Evolutionary conservation across 2,797 vertebrate genomes (phyloP).

Genomic region (Notamacropus eugenii): DNA sequence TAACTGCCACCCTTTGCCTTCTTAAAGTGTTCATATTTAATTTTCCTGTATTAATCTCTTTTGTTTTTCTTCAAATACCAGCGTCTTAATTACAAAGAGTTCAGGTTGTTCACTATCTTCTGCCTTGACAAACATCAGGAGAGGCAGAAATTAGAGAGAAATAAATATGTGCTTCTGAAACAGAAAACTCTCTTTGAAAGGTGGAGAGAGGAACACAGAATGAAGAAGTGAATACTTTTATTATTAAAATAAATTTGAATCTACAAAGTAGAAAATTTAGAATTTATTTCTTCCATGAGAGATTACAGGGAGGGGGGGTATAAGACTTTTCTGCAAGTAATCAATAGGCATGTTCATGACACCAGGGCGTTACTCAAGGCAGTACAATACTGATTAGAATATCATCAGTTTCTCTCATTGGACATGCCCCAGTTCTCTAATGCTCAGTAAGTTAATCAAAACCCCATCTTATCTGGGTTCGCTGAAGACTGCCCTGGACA

Average conservation of each 20-base stretch:
- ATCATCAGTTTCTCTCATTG: background rate
- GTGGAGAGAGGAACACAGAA: background rate
- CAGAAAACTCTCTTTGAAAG: background rate
- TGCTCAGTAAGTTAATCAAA: background rate
- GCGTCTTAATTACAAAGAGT: slow-evolving; percentile 72
- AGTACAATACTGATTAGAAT: background rate
- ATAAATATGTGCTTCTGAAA: background rate
- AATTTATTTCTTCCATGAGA: background rate
- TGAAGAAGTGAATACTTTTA: background rate
- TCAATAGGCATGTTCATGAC: background rate
- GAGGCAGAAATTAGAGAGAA: slow-evolving; percentile 53
- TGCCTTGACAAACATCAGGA: slow-evolving; percentile 66
- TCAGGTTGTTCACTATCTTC: slow-evolving; percentile 73
- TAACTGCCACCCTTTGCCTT: slow-evolving; percentile 11
- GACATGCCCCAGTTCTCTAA: background rate
- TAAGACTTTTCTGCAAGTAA: background rate
- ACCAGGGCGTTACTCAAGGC: background rate
- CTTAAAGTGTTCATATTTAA: slow-evolving; percentile 30
- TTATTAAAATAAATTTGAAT: background rate
- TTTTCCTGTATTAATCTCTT: slow-evolving; percentile 53
- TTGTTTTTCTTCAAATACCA: slow-evolving; percentile 39
- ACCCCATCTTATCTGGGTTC: background rate
- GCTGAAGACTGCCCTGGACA: background rate
- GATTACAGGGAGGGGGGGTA: background rate
- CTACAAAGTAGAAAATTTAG: background rate